A percentile compares a stretch with the other conserved stretches of the same genome.
Conservation (phyloP, 2,113 vertebrate species). For the Oxygymnocypris stewartii region DNA sequence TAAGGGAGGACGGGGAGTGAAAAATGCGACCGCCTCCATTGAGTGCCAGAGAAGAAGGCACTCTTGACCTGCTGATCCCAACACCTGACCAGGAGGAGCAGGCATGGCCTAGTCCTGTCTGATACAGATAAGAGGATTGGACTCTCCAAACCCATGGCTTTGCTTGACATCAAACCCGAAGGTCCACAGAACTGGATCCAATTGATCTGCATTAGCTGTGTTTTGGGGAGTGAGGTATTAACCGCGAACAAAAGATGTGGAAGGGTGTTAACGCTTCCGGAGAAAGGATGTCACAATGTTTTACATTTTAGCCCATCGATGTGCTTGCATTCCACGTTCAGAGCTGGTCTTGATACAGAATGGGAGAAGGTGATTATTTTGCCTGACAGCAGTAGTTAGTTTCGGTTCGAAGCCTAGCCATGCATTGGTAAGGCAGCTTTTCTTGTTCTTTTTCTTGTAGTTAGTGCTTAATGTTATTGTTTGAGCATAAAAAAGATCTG, state of each 20-base stretch:
- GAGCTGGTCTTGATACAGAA: neutral
- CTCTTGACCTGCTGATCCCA: neutral
- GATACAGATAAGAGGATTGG: neutral
- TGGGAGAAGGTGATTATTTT: neutral
- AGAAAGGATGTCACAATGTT: neutral
- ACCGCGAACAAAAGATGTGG: no score
- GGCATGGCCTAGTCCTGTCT: neutral
- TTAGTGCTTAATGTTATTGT: no score
- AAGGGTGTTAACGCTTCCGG: neutral
- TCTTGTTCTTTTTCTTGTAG: neutral
- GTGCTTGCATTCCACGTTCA: neutral
- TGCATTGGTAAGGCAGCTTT: neutral
- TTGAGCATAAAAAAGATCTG: no score
- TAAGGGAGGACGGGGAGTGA: no score
- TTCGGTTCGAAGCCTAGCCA: neutral
- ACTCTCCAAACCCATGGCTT: neutral
- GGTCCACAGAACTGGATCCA: neutral
- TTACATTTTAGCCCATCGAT: neutral
- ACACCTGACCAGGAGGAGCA: neutral
- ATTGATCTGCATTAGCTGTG: neutral
- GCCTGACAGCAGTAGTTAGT: neutral
- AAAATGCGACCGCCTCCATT: no score
- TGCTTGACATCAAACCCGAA: neutral
- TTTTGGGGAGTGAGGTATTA: neutral
- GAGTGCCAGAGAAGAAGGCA: no score